These are phyloP conservation scores for Diarsia mendica DNA, from an alignment of 2,888 invertebrate species.

Conservation along the genomic window DNA sequence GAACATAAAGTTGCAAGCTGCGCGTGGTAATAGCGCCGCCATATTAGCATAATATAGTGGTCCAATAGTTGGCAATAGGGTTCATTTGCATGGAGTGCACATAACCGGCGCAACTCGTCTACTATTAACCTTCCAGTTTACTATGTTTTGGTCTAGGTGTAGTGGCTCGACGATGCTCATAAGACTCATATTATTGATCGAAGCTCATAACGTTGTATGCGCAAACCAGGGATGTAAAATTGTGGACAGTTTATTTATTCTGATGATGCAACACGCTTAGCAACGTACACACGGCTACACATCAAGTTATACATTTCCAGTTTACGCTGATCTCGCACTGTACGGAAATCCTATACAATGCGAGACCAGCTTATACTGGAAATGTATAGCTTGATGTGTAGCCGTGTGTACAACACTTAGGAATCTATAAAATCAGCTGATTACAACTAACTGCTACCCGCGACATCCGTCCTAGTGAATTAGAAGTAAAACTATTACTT, in stretches of 20 bases:
- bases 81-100: conserved; percentile 50
- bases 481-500: no score
- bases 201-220: background rate
- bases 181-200: no score
- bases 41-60: conserved; percentile 42
- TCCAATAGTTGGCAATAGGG: conserved; percentile 20
- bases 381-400: no score
- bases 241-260: background rate
- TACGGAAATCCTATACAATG: no score
- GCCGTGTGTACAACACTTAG: no score
- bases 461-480: no score
- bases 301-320: no score
- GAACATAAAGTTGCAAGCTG: conserved; percentile 35
- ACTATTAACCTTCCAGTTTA: conserved; percentile 43
- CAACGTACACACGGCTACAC: no score
- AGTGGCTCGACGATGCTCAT: background rate
- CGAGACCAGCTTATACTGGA: no score
- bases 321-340: no score
- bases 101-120: conserved; percentile 38
- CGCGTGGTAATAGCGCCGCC: conserved; percentile 9
- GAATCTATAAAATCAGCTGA: background rate
- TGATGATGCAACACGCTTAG: no score
- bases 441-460: no score
- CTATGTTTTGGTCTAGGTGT: conserved; percentile 38
- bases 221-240: background rate